These are phyloP conservation scores for Gryllus bimaculatus DNA, from an alignment of 1,140 invertebrate genomes.

Conservation along the genomic window DNA sequence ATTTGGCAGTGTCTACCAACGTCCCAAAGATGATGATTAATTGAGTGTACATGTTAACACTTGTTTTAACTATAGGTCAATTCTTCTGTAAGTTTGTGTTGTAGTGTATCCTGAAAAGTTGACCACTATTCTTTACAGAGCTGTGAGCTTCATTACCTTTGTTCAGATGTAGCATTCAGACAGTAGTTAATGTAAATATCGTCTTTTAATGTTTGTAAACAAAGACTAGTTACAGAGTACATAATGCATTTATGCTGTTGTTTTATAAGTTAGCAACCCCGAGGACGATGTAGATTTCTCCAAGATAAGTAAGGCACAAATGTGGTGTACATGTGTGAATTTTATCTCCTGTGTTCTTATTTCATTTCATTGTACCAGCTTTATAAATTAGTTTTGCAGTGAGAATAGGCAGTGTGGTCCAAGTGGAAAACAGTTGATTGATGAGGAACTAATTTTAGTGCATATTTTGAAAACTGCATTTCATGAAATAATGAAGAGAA, in stretches of 20 bases:
- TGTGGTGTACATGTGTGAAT: background rate
- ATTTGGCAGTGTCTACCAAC: conserved; percentile 64
- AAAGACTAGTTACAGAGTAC: background rate
- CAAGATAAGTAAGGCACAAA: background rate
- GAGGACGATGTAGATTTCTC: background rate
- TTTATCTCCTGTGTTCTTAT: background rate
- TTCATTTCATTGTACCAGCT: background rate
- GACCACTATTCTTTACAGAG: background rate
- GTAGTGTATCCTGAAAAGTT: background rate
- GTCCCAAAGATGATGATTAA: conserved; percentile 48
- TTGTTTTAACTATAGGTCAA: background rate
- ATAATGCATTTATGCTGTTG: background rate
- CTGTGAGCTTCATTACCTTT: background rate
- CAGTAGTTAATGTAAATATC: background rate
- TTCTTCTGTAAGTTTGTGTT: background rate
- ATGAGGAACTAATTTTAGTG: background rate
- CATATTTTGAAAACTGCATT: background rate
- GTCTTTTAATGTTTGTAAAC: background rate
- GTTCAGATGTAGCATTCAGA: background rate
- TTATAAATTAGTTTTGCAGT: background rate
- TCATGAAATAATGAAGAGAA: background rate
- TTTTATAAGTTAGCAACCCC: background rate
- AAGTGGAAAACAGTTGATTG: background rate
- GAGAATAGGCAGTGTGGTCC: background rate
- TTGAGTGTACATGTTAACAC: background rate